Evolutionary conservation across 1,140 invertebrate genomes (phyloP).

Genomic region (Liolophura sinensis): DNA sequence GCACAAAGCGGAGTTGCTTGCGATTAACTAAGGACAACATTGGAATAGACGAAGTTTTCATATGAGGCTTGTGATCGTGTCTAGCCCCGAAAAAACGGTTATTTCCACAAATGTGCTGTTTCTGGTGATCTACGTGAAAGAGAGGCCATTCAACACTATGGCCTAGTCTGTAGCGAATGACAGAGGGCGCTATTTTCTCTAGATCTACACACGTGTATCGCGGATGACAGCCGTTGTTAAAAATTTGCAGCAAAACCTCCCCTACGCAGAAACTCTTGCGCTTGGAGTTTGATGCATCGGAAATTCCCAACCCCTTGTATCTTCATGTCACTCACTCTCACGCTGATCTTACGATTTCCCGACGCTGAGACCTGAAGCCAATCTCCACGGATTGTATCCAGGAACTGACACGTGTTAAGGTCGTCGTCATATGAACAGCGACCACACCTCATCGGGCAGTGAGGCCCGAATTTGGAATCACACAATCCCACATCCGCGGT

Average conservation of each 20-base stretch:
- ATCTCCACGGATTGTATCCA: not conserved
- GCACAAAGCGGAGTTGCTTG: no score
- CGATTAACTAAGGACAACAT: no score
- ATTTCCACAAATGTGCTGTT: no score
- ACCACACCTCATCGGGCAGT: conserved; percentile 13
- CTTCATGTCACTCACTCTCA: no score
- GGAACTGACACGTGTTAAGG: conserved; percentile 6
- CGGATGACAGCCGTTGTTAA: conserved; percentile 37
- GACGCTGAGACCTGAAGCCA: conserved; percentile 10
- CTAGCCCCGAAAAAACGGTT: no score
- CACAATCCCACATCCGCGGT: conserved; percentile 10
- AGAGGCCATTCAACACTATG: conserved; percentile 34
- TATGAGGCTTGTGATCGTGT: no score
- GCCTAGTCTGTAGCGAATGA: conserved; percentile 26
- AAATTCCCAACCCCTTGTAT: conserved; percentile 13
- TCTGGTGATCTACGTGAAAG: no score
- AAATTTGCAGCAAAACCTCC: conserved; percentile 29
- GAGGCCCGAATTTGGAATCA: conserved; percentile 4
- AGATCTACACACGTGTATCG: conserved; percentile 38
- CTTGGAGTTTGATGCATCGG: conserved; percentile 18
- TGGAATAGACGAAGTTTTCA: no score
- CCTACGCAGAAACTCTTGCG: conserved; percentile 18
- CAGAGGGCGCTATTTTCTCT: conserved; percentile 31
- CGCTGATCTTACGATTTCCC: no score
- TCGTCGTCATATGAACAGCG: conserved; percentile 8